Evolutionary conservation across 2,113 vertebrate genomes (phyloP).

Genomic region (Pachypanchax playfairii): DNA sequence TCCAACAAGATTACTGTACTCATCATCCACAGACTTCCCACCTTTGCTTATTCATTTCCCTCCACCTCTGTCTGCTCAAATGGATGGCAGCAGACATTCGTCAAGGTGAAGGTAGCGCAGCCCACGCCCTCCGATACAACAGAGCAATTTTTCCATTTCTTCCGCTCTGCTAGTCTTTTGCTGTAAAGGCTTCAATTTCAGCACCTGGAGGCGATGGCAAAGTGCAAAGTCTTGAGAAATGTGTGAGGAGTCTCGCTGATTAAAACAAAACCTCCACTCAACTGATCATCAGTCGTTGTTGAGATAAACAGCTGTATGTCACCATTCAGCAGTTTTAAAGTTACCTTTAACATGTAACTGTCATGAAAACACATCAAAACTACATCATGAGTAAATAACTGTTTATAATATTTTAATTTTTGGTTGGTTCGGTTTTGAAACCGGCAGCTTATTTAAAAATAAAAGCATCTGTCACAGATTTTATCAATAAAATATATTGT

Average conservation of each 20-base stretch:
- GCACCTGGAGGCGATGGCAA: conserved; percentile 49
- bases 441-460: no score
- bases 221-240: conserved; percentile 47
- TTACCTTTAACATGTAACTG: neutral
- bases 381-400: neutral
- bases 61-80: conserved; percentile 65
- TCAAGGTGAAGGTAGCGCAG: conserved; percentile 69
- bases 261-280: conserved; percentile 40
- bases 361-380: neutral
- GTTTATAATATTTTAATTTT: no score
- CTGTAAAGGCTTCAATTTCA: conserved; percentile 67
- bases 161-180: conserved; percentile 63
- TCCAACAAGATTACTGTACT: conserved; percentile 78
- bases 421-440: no score
- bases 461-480: no score
- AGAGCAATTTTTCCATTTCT: conserved; percentile 61
- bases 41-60: conserved; percentile 66
- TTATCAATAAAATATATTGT: neutral
- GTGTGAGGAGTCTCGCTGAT: conserved; percentile 57
- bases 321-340: no score
- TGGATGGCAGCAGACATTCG: conserved; percentile 66
- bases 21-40: conserved; percentile 71
- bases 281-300: conserved; percentile 12
- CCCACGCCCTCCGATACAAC: conserved; percentile 57
- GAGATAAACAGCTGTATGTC: neutral